Evolutionary conservation across 2,797 vertebrate genomes (phyloP), one percentile per base, ranked within the genome.

Genomic region (Silurus aristotelis): DNA sequence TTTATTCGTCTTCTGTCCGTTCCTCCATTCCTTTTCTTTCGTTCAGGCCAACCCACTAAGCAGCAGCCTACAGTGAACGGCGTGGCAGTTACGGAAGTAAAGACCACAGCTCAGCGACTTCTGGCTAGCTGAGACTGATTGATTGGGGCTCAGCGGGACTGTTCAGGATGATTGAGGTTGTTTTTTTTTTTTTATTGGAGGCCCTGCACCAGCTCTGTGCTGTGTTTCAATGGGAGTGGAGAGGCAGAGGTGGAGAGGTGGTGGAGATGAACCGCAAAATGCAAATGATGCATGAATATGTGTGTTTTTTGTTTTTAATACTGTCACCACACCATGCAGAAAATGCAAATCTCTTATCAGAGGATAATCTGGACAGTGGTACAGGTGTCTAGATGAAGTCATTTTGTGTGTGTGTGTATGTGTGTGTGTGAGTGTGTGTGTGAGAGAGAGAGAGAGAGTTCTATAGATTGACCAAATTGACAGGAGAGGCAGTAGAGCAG

Each of bases 271-370:
- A 38, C 60, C 38, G 5, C 20, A 8, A 60, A 67, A 82, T 77
- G 80, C 85, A 76, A 85, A 81, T 81, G n/a, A 48, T 48, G 7
- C 43, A 25, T 73, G 68, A 81, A 80, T 73, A 71, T 67, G 70
- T 67, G 79, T 68, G 1, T 52, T 3, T 38, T 15, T 58, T 77
- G 61, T 76, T 60, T 46, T 22, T 56, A 12, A 58, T 43, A 56
- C 19, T 5, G 46, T n/a, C 84, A 67, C 27, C 14, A 79, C 64
- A 66, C 70, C 79, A 31, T 25, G 63, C 64, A 61, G n/a, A 31
- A 82, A 27, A 77, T 77, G 31, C 64, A 77, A 83, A 83, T 86
- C n/a, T 67, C 17, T 38, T 22, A 72, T 48, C 38, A 58, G 19
- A 56, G 48, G 14, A 38, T 73, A 31, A 58, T 61, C 79, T 15